Evolutionary conservation across 2,797 vertebrate genomes (phyloP), one percentile per base, ranked within the genome.

Genomic region (Muraenolepis orangiensis): DNA sequence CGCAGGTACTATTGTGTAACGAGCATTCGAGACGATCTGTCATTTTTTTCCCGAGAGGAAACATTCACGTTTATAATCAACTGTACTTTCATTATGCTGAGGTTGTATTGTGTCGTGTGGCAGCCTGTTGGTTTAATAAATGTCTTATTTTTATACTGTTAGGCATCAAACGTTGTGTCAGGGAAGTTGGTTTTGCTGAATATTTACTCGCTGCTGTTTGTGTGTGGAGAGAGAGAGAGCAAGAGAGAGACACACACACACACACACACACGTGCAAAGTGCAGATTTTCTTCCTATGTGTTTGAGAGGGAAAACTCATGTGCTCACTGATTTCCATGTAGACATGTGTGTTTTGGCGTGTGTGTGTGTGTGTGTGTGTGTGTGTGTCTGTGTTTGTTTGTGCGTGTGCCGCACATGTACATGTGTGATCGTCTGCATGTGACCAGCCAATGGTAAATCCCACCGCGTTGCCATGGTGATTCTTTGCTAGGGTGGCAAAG

Each of bases 381-480:
- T n/a, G 28, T 36, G 7, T 2, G 10, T 12, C 10, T 3, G 6
- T 66, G 57, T 66, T 23, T 66, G 32, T 66, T 26, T 40, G 16
- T 42, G 61, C 26, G 34, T 57, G 42, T 57, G 40, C 57, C 16
- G n/a, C n/a, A 26, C 61, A 66, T 16, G n/a, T 26, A 42, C 67
- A 42, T 6, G 30, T 34, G 51, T 32, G 51, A 20, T 28, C 8
- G 36, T 31, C 18, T 61, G 71, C 34, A 29, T 64, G 31, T 64
- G 71, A 51, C 86, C 87, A 86, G 83, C 82, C 77, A 80, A 79
- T 77, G 74, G 80, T 85, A 85, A 81, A 76, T 75, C 79, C 80
- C 73, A 68, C 72, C 32, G 73, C 70, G 78, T 91, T 90, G 76
- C 90, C 86, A 90, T 91, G 83, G 91, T 76, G 85, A 91, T 84